A percentile compares a stretch with the other conserved stretches of the same genome.
Conservation (phyloP, 2,888 invertebrate species). For the Euspilapteryx auroguttella region DNA sequence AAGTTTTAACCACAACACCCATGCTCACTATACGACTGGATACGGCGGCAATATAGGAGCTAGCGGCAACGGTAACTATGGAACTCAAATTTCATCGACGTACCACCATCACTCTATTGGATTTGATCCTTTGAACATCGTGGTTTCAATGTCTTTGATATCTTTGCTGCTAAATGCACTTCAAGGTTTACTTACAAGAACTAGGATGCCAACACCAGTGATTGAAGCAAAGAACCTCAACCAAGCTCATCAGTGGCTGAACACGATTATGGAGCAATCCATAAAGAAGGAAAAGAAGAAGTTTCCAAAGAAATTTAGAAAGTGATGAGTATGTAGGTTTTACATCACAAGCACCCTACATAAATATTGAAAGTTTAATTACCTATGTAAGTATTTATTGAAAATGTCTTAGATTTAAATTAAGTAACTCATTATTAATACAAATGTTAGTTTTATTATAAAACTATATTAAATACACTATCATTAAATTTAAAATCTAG, state of each 20-base stretch:
- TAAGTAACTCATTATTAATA: too few relatives aligned
- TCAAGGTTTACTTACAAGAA: slow-evolving; percentile 35
- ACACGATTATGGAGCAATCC: too few relatives aligned
- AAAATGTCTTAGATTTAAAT: too few relatives aligned
- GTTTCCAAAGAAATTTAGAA: slow-evolving; percentile 4
- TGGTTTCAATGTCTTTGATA: slow-evolving; percentile 45
- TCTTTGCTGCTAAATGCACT: slow-evolving; percentile 47
- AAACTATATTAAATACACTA: too few relatives aligned
- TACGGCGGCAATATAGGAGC: slow-evolving; percentile 1
- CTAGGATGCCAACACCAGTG: slow-evolving; percentile 35
- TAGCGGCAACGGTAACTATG: slow-evolving; percentile 20
- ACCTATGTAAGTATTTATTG: too few relatives aligned
- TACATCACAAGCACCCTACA: too few relatives aligned
- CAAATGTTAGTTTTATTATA: too few relatives aligned
- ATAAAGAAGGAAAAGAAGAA: slow-evolving; percentile 5
- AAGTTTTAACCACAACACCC: slow-evolving; percentile 9
- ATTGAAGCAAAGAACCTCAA: slow-evolving; percentile 31
- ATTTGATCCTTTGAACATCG: slow-evolving; percentile 52
- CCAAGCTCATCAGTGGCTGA: slow-evolving; percentile 24
- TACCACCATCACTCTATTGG: slow-evolving; percentile 54
- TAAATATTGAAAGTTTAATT: too few relatives aligned
- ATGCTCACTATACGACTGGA: not conserved
- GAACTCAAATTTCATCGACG: slow-evolving; percentile 14
- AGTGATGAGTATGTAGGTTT: slow-evolving; percentile 1
- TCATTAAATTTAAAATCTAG: too few relatives aligned